phyloP scores from a whole-genome alignment of 1,140 invertebrate genomes.

The Drosophila mojavensis region DNA sequence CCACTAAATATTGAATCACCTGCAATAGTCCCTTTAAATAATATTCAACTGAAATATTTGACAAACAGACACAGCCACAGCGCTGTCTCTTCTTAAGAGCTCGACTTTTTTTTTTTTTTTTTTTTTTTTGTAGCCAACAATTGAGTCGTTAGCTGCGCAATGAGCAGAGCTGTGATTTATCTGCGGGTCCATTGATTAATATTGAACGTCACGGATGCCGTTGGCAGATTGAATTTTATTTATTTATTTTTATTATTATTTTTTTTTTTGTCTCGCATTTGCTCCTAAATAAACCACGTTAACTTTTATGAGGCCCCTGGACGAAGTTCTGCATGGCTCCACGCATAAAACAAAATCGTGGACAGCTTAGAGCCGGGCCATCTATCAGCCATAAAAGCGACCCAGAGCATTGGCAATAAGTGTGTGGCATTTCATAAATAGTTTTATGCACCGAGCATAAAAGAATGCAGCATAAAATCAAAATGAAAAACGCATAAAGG shows the following conservation, averaged over 20 bases:
- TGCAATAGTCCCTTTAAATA: too few relatives aligned
- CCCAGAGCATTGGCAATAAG: slow-evolving; percentile 15
- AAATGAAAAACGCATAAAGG: slow-evolving; percentile 29
- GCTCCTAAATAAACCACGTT: slow-evolving; percentile 37
- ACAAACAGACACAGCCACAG: background rate
- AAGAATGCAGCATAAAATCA: slow-evolving; percentile 41
- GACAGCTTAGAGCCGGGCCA: slow-evolving; percentile 20
- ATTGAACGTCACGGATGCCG: slow-evolving; percentile 42
- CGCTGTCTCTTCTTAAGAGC: slow-evolving; percentile 8
- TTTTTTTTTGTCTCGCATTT: slow-evolving; percentile 6
- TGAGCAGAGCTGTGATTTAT: slow-evolving; percentile 69
- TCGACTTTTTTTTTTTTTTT: background rate
- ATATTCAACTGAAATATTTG: too few relatives aligned
- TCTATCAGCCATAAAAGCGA: slow-evolving; percentile 51
- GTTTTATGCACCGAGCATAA: slow-evolving; percentile 58
- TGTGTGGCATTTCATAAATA: slow-evolving; percentile 65
- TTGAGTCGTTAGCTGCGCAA: slow-evolving; percentile 52
- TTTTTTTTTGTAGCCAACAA: slow-evolving; percentile 6
- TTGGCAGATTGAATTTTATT: slow-evolving; percentile 13
- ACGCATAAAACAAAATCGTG: slow-evolving; percentile 63
- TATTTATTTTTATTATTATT: background rate
- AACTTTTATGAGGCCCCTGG: slow-evolving; percentile 52
- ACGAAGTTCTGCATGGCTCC: slow-evolving; percentile 28
- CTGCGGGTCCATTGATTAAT: slow-evolving; percentile 68
- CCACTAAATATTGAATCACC: too few relatives aligned